Evolutionary conservation across 2,797 vertebrate genomes (phyloP), one percentile per base, ranked within the genome.

Genomic region (Notolepis coatsorum): DNA sequence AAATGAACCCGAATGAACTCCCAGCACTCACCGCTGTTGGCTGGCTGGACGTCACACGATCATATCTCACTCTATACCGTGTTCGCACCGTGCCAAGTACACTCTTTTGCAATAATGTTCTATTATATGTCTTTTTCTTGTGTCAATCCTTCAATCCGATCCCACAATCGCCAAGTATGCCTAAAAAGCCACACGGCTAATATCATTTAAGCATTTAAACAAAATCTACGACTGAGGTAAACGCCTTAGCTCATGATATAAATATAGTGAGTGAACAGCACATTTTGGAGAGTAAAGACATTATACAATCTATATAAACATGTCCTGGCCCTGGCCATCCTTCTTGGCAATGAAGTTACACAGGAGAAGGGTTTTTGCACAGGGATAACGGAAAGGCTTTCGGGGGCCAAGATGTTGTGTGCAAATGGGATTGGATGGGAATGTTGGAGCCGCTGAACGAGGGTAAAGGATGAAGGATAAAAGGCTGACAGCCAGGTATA

Each of bases 231-330:
- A 43, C 68, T 65, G 67, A 81, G 57, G 51, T 80, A 83, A 87
- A 87, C 77, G 87, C 71, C 70, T 85, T 69, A 83, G 75, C 58
- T 82, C 53, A 64, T 62, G 54, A 69, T 71, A 56, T 81, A 87
- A 84, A 86, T 84, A 86, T 72, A 82, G 65, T 28, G 55, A 77
- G 45, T 45, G 58, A 60, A 60, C 55, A 54, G n/a, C n/a, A 64
- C 56, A 27, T 39, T 39, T 47, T 13, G 17, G 23, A 72, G 33
- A 58, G 67, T 65, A 67, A 57, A 53, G 51, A 47, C 37, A 58
- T 73, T 56, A 15, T 18, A 9, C 63, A 27, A 52, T 72, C 47
- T 69, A 53, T 69, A 53, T 64, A 71, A 85, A 84, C 82, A 65
- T 70, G 37, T 61, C 61, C 38, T 51, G 47, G 52, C 47, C 43